phyloP scores from a whole-genome alignment of 2,888 invertebrate species.

The Hanleya hanleyi region DNA sequence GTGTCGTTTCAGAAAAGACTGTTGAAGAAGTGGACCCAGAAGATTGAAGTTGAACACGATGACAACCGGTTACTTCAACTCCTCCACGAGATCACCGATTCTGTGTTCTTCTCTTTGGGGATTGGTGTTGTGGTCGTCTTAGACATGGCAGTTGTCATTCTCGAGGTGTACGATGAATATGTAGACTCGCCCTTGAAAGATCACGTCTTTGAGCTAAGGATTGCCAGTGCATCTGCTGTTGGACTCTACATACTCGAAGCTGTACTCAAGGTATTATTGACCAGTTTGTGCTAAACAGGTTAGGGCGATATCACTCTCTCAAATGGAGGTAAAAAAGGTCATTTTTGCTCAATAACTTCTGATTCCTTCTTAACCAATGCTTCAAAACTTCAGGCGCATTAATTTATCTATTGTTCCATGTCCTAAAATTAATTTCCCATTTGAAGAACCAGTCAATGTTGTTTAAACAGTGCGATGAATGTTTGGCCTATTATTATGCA shows the following conservation, averaged over 20 bases:
- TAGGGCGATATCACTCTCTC: too few relatives aligned
- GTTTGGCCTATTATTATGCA: too few relatives aligned
- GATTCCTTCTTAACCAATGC: too few relatives aligned
- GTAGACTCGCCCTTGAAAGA: too few relatives aligned
- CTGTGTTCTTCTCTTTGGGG: conserved; percentile 20
- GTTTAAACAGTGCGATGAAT: too few relatives aligned
- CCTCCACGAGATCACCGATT: neutral
- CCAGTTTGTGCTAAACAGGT: neutral
- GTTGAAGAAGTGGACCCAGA: conserved; percentile 28
- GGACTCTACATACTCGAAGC: conserved; percentile 57
- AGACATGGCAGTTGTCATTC: conserved; percentile 28
- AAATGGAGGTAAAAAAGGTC: too few relatives aligned
- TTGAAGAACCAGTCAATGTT: too few relatives aligned
- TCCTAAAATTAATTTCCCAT: too few relatives aligned
- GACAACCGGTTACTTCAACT: neutral
- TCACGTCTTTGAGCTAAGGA: neutral
- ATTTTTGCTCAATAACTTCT: too few relatives aligned
- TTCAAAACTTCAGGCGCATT: too few relatives aligned
- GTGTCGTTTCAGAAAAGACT: conserved; percentile 45
- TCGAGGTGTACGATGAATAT: conserved; percentile 12
- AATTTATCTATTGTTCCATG: too few relatives aligned
- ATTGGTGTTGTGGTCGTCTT: conserved; percentile 31
- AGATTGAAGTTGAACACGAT: neutral
- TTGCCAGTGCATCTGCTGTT: conserved; percentile 53
- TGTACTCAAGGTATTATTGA: conserved; percentile 49